These are phyloP conservation scores for Rotaria socialis DNA, from an alignment of 2,888 invertebrate genomes.

Conservation along the genomic window DNA sequence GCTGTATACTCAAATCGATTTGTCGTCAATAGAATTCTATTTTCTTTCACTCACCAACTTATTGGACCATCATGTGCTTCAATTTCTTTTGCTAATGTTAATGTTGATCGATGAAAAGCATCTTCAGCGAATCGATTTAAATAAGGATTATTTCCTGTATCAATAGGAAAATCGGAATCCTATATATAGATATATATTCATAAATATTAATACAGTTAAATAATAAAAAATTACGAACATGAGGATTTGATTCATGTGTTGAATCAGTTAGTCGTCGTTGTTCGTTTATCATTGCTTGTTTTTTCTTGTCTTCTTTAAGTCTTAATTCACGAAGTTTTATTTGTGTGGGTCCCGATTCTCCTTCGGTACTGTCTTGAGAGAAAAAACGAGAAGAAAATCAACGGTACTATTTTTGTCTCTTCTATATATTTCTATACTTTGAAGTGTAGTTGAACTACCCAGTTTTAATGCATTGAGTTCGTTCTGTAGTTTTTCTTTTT, in stretches of 20 bases:
- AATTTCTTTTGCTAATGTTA: conserved; percentile 55
- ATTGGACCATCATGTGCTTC: conserved; percentile 56
- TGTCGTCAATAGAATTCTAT: background rate
- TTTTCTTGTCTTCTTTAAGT: conserved; percentile 47
- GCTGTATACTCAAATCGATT: background rate
- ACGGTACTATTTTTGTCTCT: background rate
- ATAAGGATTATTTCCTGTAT: conserved; percentile 57
- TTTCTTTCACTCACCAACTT: conserved; percentile 53
- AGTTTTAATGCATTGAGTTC: conserved; percentile 48
- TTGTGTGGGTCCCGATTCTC: conserved; percentile 55
- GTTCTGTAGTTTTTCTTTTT: conserved; percentile 55
- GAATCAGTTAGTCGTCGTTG: conserved; percentile 51
- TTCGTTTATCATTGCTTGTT: conserved; percentile 52
- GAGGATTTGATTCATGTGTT: conserved; percentile 44
- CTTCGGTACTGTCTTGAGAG: background rate
- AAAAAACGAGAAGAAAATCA: background rate
- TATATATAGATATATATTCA: conserved; percentile 47
- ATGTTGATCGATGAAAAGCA: conserved; percentile 50
- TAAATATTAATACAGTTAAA: background rate
- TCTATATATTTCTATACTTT: background rate
- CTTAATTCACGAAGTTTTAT: conserved; percentile 52
- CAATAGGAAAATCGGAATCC: conserved; percentile 58
- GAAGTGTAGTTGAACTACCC: background rate
- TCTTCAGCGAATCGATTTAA: conserved; percentile 49
- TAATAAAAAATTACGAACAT: background rate